Percentiles rank a stretch among this genome's conserved stretches.
These are phyloP conservation scores for Drosophila varians DNA, from an alignment of 1,140 invertebrate genomes.

Conservation along the genomic window DNA sequence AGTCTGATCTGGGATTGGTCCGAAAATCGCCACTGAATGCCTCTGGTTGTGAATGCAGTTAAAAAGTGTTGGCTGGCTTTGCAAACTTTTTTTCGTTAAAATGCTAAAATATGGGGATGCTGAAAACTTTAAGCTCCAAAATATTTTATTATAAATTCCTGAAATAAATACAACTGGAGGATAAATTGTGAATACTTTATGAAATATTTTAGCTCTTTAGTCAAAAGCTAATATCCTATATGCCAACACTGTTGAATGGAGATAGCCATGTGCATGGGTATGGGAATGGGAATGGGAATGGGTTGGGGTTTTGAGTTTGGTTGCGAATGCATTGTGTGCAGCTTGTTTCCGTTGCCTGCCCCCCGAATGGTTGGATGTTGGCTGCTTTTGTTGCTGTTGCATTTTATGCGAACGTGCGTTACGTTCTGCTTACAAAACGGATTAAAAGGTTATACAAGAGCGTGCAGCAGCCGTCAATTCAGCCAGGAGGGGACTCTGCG, in stretches of 20 bases:
- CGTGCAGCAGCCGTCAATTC: conserved; percentile 60
- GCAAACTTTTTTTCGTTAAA: background rate
- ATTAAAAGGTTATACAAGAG: conserved; percentile 82
- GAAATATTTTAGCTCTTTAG: background rate
- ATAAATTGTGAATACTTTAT: too few relatives aligned
- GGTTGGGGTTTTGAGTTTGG: conserved; percentile 16
- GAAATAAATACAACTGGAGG: background rate
- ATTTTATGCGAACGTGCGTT: conserved; percentile 73
- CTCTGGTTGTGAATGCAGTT: conserved; percentile 27
- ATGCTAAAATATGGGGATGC: background rate
- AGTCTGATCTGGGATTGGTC: conserved; percentile 43
- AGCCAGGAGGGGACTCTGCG: conserved; percentile 2
- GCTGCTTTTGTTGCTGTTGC: conserved; percentile 31
- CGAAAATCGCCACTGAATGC: conserved; percentile 62
- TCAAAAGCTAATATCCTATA: background rate
- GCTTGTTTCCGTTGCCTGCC: conserved; percentile 61
- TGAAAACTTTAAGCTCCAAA: background rate
- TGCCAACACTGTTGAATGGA: conserved; percentile 14
- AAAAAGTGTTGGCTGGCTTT: background rate
- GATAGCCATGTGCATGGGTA: conserved; percentile 22
- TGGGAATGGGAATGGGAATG: conserved; percentile 31
- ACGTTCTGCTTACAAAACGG: conserved; percentile 83
- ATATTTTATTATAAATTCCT: background rate
- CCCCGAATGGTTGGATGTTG: conserved; percentile 28
- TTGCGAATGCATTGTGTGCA: conserved; percentile 63